These are phyloP conservation scores for Trichonephila clavata DNA, from an alignment of 1,140 invertebrate species.

Conservation along the genomic window DNA sequence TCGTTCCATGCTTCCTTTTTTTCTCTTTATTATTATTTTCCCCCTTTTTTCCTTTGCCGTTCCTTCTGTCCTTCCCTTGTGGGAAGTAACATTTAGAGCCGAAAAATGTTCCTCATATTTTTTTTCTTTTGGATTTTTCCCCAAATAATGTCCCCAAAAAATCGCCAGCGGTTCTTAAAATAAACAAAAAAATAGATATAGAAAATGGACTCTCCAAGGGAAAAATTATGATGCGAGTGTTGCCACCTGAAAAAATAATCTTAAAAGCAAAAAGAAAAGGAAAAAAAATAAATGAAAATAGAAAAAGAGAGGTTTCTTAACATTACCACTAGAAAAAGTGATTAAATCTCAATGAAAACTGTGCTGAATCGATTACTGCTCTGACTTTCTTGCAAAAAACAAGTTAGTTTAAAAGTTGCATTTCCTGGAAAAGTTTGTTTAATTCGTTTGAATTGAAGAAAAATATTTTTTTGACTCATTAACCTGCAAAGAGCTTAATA, in stretches of 20 bases:
- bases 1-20: neutral
- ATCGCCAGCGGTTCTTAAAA: slow-evolving; percentile 33
- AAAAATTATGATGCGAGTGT: slow-evolving; percentile 16
- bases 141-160: slow-evolving; percentile 33
- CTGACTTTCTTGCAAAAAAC: neutral
- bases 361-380: neutral
- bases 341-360: neutral
- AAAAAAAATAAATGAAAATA: neutral
- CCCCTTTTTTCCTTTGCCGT: neutral
- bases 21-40: neutral
- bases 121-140: neutral
- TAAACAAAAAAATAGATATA: neutral
- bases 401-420: neutral
- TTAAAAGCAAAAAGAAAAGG: neutral
- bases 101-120: neutral
- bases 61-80: neutral
- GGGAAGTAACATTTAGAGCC: neutral
- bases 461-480: too few species aligned
- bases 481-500: too few species aligned
- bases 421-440: too few species aligned
- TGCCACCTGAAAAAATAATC: slow-evolving; percentile 12
- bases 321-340: neutral
- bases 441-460: too few species aligned
- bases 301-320: neutral
- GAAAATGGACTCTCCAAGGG: neutral